Conservation (phyloP, 2,797 vertebrate species). For the Sebastes oblongus region DNA sequence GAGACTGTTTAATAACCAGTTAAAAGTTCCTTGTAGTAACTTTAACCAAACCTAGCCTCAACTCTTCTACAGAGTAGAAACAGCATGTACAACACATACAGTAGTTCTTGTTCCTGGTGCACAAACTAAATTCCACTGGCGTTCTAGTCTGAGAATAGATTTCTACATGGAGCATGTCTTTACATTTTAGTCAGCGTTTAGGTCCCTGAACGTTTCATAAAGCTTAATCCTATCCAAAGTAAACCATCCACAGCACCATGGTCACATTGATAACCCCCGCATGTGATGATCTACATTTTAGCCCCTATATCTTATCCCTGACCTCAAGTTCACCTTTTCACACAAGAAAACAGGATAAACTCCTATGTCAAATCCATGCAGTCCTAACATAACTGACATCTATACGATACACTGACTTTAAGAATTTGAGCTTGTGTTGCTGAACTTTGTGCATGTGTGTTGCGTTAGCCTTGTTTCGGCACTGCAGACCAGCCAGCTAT, state of each 20-base stretch:
- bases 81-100: background rate
- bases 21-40: background rate
- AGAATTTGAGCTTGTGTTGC: constrained; percentile 6
- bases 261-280: background rate
- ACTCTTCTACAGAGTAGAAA: background rate
- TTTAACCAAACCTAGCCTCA: background rate
- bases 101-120: background rate
- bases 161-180: background rate
- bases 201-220: background rate
- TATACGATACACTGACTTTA: background rate
- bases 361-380: background rate
- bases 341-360: background rate
- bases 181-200: background rate
- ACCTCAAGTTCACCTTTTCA: background rate
- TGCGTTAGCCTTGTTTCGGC: constrained; percentile 38
- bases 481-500: constrained; percentile 56
- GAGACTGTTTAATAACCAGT: background rate
- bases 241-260: background rate
- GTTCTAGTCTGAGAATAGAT: background rate
- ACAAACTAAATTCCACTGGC: background rate
- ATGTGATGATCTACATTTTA: background rate
- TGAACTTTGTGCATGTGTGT: constrained; percentile 22
- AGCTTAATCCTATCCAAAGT: background rate
- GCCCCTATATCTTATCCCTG: background rate
- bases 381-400: background rate